These are phyloP conservation scores for Serilophus lunatus DNA, from an alignment of 2,113 vertebrate genomes.

Conservation along the genomic window DNA sequence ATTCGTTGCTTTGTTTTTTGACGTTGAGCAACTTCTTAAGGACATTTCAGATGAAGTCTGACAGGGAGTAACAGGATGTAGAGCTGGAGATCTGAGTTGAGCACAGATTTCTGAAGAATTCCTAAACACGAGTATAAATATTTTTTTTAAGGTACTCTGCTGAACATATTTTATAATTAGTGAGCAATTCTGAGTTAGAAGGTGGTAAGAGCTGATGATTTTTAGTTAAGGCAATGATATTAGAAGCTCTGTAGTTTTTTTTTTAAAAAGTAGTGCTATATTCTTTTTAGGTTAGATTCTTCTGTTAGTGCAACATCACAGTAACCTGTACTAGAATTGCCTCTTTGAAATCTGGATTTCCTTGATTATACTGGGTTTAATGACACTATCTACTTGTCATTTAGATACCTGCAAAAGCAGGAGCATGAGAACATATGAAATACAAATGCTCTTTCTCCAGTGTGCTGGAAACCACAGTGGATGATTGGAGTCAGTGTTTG, in stretches of 20 bases:
- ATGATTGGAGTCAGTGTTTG: background rate
- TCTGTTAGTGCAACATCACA: background rate
- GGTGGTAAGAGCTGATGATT: background rate
- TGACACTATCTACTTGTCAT: background rate
- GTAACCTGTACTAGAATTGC: background rate
- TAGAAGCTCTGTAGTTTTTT: background rate
- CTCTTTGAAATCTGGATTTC: background rate
- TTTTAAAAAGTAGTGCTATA: background rate
- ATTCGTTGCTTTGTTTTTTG: background rate
- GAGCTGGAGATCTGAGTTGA: background rate
- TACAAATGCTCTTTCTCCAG: background rate
- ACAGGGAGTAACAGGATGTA: background rate
- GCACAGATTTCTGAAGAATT: background rate
- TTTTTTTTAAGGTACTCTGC: background rate
- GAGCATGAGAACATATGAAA: background rate
- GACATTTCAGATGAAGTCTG: background rate
- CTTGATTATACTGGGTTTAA: background rate
- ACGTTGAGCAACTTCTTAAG: background rate
- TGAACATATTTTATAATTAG: background rate
- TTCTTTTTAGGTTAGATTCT: background rate
- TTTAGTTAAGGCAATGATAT: background rate
- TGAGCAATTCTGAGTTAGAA: background rate
- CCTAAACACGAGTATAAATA: background rate
- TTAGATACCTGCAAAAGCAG: background rate
- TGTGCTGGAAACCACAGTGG: background rate